These are phyloP conservation scores for Amiota minor DNA, from an alignment of 2,888 invertebrate genomes.

Conservation along the genomic window DNA sequence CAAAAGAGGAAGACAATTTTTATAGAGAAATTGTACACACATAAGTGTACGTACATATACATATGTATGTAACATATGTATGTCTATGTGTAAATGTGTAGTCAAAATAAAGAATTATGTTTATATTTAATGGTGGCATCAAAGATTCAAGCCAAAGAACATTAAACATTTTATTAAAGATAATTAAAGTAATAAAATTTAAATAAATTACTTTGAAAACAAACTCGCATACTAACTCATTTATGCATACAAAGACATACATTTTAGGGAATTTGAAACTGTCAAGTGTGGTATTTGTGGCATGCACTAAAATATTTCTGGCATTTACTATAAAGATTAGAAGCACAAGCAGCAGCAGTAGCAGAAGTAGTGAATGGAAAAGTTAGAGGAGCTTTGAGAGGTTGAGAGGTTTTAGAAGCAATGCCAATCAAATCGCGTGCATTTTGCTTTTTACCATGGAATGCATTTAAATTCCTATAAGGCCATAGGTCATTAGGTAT, in stretches of 20 bases:
- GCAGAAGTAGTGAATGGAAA: neutral
- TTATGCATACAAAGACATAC: neutral
- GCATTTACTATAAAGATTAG: neutral
- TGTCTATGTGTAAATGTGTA: constrained; percentile 39
- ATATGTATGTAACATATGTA: constrained; percentile 46
- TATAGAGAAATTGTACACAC: neutral
- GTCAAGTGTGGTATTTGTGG: constrained; percentile 3
- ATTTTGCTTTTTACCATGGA: neutral
- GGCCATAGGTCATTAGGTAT: neutral
- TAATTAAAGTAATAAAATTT: constrained; percentile 16
- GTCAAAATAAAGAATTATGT: constrained; percentile 56
- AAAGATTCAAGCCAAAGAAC: neutral
- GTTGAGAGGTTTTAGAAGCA: neutral
- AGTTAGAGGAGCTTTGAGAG: neutral
- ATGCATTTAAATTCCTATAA: constrained; percentile 10
- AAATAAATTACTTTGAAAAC: constrained; percentile 7
- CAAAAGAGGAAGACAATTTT: neutral
- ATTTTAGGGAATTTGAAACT: neutral
- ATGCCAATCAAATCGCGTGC: neutral
- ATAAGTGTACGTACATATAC: constrained; percentile 32
- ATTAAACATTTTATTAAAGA: constrained; percentile 14
- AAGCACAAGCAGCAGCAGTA: neutral
- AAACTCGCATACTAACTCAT: neutral
- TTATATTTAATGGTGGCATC: constrained; percentile 30
- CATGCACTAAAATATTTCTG: neutral